Percentiles rank a stretch among this genome's conserved stretches.
phyloP scores from a whole-genome alignment of 1,140 invertebrate genomes.

The Diorhabda carinulata region DNA sequence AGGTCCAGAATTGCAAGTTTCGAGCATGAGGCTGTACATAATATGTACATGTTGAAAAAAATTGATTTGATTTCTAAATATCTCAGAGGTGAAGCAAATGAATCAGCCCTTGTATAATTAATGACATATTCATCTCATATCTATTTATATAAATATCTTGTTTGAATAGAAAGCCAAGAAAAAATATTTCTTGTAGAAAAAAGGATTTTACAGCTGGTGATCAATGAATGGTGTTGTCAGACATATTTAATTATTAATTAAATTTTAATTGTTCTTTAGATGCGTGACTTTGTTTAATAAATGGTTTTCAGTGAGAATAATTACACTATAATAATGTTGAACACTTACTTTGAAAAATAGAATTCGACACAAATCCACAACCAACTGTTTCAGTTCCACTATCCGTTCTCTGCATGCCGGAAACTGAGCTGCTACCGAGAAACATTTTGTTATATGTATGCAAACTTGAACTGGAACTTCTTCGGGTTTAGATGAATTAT shows the following conservation, averaged over 20 bases:
- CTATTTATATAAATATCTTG: too few species aligned
- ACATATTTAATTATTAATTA: too few species aligned
- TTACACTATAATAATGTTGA: conserved; percentile 8
- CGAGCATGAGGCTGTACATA: too few species aligned
- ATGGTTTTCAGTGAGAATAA: not conserved
- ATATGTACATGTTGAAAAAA: too few species aligned
- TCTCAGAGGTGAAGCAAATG: too few species aligned
- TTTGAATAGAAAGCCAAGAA: too few species aligned
- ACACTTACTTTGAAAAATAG: conserved; percentile 79
- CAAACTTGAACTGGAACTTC: conserved; percentile 92
- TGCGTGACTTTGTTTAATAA: not conserved
- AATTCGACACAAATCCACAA: conserved; percentile 85
- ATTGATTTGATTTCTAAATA: too few species aligned
- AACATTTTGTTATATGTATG: conserved; percentile 85
- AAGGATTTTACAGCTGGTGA: not conserved
- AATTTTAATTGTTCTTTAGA: too few species aligned
- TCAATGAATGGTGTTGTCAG: too few species aligned
- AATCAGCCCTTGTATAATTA: too few species aligned
- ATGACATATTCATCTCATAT: too few species aligned
- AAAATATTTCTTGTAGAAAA: not conserved
- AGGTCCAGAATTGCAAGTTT: too few species aligned
- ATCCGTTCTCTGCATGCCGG: conserved; percentile 83
- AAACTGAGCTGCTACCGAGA: conserved; percentile 92
- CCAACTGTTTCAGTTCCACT: conserved; percentile 79
- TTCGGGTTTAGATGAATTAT: conserved; percentile 67